phyloP scores from a whole-genome alignment of 2,113 vertebrate species.

The Mirza zaza region DNA sequence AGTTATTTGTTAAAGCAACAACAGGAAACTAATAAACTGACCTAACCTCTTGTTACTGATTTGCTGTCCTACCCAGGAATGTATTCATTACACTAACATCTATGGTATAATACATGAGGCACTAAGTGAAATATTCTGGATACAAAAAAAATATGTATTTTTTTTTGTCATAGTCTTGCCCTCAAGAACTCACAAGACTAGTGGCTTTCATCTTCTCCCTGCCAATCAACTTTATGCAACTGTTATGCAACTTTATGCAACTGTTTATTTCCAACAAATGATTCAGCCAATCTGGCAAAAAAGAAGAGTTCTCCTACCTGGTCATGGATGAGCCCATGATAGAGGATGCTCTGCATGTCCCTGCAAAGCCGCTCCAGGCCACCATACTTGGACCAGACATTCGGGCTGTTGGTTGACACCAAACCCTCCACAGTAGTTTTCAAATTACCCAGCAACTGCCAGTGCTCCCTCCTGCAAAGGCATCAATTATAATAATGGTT shows the following conservation, averaged over 20 bases:
- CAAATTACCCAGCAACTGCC: conserved; percentile 95
- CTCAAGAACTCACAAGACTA: background rate
- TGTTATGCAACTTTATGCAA: background rate
- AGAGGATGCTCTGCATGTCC: conserved; percentile 97
- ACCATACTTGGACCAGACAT: conserved; percentile 98
- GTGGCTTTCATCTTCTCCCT: background rate
- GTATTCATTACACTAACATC: background rate
- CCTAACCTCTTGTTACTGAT: background rate
- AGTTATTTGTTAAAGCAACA: background rate
- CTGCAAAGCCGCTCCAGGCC: conserved; percentile 96
- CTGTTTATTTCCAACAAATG: conserved; percentile 22
- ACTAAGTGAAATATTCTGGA: background rate
- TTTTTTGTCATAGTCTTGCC: background rate
- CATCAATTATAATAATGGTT: conserved; percentile 35
- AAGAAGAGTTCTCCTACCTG: conserved; percentile 86
- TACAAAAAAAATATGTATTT: background rate
- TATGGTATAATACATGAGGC: background rate
- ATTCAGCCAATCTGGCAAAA: background rate
- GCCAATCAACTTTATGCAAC: background rate
- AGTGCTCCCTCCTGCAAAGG: conserved; percentile 92
- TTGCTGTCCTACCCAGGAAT: background rate
- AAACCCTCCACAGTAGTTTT: conserved; percentile 98
- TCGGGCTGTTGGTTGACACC: conserved; percentile 95
- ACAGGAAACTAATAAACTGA: background rate
- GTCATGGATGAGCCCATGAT: conserved; percentile 93